Conservation (phyloP, 2,888 invertebrate species). For the Ceratothoa steindachneri region DNA sequence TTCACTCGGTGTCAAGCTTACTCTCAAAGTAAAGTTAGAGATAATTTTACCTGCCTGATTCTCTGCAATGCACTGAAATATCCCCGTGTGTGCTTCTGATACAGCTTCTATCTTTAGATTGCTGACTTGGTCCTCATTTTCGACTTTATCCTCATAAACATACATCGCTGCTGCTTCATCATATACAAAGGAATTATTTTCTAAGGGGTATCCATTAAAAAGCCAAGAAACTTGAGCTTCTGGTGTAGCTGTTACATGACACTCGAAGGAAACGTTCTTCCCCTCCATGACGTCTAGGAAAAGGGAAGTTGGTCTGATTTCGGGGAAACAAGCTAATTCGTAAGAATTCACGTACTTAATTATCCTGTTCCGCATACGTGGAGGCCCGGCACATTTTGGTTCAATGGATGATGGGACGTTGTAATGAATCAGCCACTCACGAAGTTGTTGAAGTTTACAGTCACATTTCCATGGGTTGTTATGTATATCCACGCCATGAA, state of each 20-base stretch:
- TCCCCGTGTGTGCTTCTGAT: slow-evolving; percentile 20
- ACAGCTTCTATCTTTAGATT: slow-evolving; percentile 21
- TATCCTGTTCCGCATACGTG: slow-evolving; percentile 57
- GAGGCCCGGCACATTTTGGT: slow-evolving; percentile 63
- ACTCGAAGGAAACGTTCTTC: slow-evolving; percentile 22
- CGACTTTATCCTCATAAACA: slow-evolving; percentile 16
- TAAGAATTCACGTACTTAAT: slow-evolving; percentile 73
- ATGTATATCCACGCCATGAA: slow-evolving; percentile 76
- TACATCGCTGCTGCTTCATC: slow-evolving; percentile 19
- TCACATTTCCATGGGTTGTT: slow-evolving; percentile 88
- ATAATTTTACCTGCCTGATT: slow-evolving; percentile 24
- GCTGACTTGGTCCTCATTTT: slow-evolving; percentile 16
- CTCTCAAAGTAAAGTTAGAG: slow-evolving; percentile 21
- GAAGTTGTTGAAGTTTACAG: slow-evolving; percentile 73
- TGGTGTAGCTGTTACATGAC: slow-evolving; percentile 20
- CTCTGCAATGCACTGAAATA: slow-evolving; percentile 22
- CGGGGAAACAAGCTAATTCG: slow-evolving; percentile 81
- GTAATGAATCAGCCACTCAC: slow-evolving; percentile 70
- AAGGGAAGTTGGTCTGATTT: slow-evolving; percentile 53
- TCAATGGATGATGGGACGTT: slow-evolving; percentile 68
- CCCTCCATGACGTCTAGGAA: slow-evolving; percentile 21
- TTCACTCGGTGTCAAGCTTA: slow-evolving; percentile 20
- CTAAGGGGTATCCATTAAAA: slow-evolving; percentile 20
- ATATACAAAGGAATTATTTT: slow-evolving; percentile 21
- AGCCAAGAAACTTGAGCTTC: slow-evolving; percentile 14